Conservation (phyloP, 2,888 invertebrate species). For the Drosophila setosimentum region DNA sequence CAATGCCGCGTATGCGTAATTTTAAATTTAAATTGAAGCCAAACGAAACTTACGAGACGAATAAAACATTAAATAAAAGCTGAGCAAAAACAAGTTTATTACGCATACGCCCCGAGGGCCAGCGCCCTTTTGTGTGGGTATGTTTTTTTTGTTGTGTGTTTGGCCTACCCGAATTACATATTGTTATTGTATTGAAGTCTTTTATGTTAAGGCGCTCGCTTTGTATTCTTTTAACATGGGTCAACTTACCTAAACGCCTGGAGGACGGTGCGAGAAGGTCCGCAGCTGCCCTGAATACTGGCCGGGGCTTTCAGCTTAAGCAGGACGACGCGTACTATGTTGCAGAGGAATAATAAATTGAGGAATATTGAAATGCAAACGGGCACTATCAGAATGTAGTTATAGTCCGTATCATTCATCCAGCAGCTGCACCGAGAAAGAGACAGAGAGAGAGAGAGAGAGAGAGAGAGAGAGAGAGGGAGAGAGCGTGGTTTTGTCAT, state of each 20-base stretch:
- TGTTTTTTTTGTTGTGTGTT: not conserved
- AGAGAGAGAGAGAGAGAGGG: not conserved
- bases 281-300: constrained; percentile 88
- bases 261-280: constrained; percentile 90
- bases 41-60: constrained; percentile 53
- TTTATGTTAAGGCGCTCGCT: constrained; percentile 20
- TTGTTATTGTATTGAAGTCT: constrained; percentile 61
- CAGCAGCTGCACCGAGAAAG: constrained; percentile 87
- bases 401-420: constrained; percentile 90
- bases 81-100: constrained; percentile 51
- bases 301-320: constrained; percentile 91
- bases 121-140: constrained; percentile 22
- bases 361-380: constrained; percentile 92
- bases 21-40: constrained; percentile 71
- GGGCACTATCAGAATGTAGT: constrained; percentile 90
- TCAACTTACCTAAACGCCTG: constrained; percentile 90
- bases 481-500: constrained; percentile 19
- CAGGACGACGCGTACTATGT: constrained; percentile 94
- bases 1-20: constrained; percentile 77
- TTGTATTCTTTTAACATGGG: constrained; percentile 1
- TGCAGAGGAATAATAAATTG: constrained; percentile 94
- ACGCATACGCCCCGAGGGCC: constrained; percentile 69
- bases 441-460: not conserved
- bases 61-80: constrained; percentile 29
- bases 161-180: constrained; percentile 25